Evolutionary conservation across 2,888 invertebrate species (phyloP).

Genomic region (Scaptomyza tumidula): DNA sequence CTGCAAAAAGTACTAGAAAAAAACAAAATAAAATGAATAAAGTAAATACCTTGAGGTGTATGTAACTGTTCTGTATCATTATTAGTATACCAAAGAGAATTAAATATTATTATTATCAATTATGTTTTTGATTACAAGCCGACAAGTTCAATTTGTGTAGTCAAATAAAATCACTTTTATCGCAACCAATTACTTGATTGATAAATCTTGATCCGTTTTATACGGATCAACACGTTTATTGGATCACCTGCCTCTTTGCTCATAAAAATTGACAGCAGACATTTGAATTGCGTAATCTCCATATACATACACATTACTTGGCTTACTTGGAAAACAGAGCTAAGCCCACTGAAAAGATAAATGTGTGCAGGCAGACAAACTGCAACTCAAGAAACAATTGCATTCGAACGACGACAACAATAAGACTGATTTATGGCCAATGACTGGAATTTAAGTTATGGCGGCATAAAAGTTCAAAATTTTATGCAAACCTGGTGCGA

Average conservation of each 20-base stretch:
- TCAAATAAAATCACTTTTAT: background rate
- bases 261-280: constrained; percentile 9
- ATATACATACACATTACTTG: background rate
- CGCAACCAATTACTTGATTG: background rate
- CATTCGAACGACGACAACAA: constrained; percentile 9
- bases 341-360: background rate
- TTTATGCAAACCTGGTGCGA: constrained; percentile 35
- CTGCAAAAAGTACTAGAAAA: constrained; percentile 7
- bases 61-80: too few relatives aligned
- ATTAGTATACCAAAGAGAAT: too few relatives aligned
- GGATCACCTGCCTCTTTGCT: background rate
- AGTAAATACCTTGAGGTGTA: background rate
- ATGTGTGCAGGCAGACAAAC: constrained; percentile 23
- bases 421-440: constrained; percentile 46
- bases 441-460: constrained; percentile 55
- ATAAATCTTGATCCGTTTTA: background rate
- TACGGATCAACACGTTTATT: background rate
- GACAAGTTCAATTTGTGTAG: too few relatives aligned
- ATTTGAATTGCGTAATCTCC: constrained; percentile 2
- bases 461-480: constrained; percentile 41
- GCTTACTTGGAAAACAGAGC: background rate
- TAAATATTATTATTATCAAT: too few relatives aligned
- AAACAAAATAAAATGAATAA: background rate
- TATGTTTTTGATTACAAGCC: too few relatives aligned
- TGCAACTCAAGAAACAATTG: constrained; percentile 30